phyloP scores from a whole-genome alignment of 2,113 vertebrate species.

The Coryphaenoides rupestris region DNA sequence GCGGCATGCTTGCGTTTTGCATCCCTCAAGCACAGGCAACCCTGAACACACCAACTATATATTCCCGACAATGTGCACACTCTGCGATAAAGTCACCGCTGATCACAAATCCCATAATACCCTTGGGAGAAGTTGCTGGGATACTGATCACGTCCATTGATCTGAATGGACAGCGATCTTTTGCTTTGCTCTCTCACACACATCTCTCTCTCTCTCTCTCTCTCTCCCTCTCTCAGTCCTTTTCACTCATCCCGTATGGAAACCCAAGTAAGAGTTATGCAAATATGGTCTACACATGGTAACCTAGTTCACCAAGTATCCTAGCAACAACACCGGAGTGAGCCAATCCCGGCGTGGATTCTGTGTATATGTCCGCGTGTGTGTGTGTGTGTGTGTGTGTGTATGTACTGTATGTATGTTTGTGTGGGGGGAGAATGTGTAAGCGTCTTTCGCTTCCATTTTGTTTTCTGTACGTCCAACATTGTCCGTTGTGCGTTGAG shows the following conservation, averaged over 20 bases:
- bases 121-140: background rate
- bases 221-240: background rate
- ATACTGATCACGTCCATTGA: constrained; percentile 21
- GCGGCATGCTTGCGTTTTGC: constrained; percentile 31
- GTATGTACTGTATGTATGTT: constrained; percentile 7
- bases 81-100: background rate
- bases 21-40: constrained; percentile 5
- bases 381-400: background rate
- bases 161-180: constrained; percentile 20
- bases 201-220: constrained; percentile 5
- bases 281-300: constrained; percentile 58
- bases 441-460: too few species aligned
- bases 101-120: background rate
- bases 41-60: background rate
- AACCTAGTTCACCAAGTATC: constrained; percentile 68
- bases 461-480: too few species aligned
- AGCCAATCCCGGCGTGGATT: constrained; percentile 30
- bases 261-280: constrained; percentile 49
- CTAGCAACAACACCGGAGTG: constrained; percentile 69
- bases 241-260: constrained; percentile 8
- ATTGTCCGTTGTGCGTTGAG: too few species aligned
- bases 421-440: too few species aligned
- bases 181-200: background rate
- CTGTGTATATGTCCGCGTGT: constrained; percentile 12
- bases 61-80: background rate